Conservation (phyloP, 1,140 invertebrate genomes). For the Calycopis cecrops region DNA sequence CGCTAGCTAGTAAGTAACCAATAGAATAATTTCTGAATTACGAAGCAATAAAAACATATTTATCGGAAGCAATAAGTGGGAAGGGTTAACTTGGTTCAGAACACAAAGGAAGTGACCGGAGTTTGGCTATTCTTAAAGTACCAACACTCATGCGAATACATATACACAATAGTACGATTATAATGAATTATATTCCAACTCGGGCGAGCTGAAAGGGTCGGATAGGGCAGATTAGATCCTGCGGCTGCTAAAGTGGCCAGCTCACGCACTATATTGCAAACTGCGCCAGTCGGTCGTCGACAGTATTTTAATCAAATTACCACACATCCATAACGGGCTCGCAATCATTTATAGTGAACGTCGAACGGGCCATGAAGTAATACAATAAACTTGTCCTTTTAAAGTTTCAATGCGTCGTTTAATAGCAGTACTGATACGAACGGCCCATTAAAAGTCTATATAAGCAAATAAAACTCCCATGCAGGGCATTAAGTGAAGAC, state of each 20-base stretch:
- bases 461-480: conserved; percentile 67
- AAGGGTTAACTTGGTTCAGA: too few species aligned
- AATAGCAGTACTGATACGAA: conserved; percentile 52
- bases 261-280: background rate
- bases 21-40: too few species aligned
- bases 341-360: conserved; percentile 26
- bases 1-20: too few species aligned
- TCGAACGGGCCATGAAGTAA: conserved; percentile 32
- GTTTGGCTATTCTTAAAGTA: too few species aligned
- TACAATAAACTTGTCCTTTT: conserved; percentile 33
- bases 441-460: conserved; percentile 64
- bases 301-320: conserved; percentile 30
- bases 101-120: too few species aligned
- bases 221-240: too few species aligned
- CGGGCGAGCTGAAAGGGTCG: too few species aligned
- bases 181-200: too few species aligned
- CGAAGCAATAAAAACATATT: too few species aligned
- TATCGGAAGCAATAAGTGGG: too few species aligned
- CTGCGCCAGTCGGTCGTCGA: conserved; percentile 18
- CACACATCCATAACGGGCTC: conserved; percentile 20
- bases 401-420: conserved; percentile 49
- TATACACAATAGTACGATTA: too few species aligned
- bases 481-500: conserved; percentile 51
- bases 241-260: background rate
- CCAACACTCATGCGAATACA: too few species aligned